Evolutionary conservation across 2,113 vertebrate genomes (phyloP), one percentile per base, ranked within the genome.

Genomic region (Noctilio leporinus): DNA sequence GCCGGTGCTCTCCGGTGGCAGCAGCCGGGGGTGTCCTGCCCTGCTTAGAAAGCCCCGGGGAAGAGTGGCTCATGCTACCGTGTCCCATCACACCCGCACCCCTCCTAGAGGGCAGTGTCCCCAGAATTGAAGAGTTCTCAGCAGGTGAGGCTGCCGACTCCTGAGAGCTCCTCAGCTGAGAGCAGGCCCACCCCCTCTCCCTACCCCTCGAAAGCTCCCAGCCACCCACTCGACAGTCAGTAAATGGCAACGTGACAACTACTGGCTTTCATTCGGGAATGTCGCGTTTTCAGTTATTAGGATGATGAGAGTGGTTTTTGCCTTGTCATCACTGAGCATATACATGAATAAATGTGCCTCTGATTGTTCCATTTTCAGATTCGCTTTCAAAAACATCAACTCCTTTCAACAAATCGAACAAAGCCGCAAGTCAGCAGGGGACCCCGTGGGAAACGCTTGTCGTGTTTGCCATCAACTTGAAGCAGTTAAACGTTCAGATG

Each of bases 401-500:
- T 75, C 99, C 99, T 2, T 99, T 99, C 93, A 98, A 98, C 85
- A 99, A 99, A 83, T 99, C 99, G 16, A 99, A 98, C 82, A 99
- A 99, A 98, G 98, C 98, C 85, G 98, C 99, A 16, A 99, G 99
- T 95, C 99, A 99, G 89, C 99, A 99, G 98, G 99, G 99, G 75
- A 98, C 99, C 0, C 99, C 99, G 0, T 99, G 99, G 99, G 99
- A 99, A 98, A 99, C 99, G 0, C 98, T 99, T 95, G 99, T 99
- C 47, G 99, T 99, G 49, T 99, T 99, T 95, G 99, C 99, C 95
- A 99, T 99, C 98, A 99, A 99, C 98, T 94, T 99, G 64, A 99
- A 99, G 86, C 99, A 99, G 95, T 98, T 99, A 93, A 99, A 99
- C 1, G 99, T 99, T 62, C 99, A 99, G 96, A 99, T 99, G 99